phyloP scores from a whole-genome alignment of 2,888 invertebrate genomes.

The Iphiclides podalirius region DNA sequence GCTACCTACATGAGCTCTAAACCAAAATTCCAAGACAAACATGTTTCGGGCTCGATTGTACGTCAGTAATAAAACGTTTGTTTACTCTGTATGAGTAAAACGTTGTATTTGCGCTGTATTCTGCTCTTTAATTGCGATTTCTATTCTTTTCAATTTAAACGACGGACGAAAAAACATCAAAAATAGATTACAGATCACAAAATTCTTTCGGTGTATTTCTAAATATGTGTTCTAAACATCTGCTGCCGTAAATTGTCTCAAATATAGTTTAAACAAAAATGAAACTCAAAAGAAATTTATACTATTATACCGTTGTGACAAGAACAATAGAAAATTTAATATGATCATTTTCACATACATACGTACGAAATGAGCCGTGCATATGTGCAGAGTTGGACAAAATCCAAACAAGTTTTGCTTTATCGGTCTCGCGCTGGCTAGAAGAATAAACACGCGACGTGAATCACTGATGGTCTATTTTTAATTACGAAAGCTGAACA shows the following conservation, averaged over 20 bases:
- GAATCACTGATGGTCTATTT: constrained; percentile 21
- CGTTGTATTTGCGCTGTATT: constrained; percentile 14
- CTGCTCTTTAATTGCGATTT: constrained; percentile 8
- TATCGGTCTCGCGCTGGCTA: constrained; percentile 14
- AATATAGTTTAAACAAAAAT: neutral
- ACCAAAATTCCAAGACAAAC: constrained; percentile 15
- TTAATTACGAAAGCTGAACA: constrained; percentile 6
- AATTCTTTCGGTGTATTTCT: too few species aligned
- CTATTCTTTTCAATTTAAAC: neutral
- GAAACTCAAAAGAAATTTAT: neutral
- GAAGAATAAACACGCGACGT: constrained; percentile 14
- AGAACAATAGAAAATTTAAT: constrained; percentile 13
- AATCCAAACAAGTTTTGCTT: constrained; percentile 20
- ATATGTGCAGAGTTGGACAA: constrained; percentile 19
- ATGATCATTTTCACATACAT: neutral
- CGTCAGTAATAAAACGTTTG: constrained; percentile 20
- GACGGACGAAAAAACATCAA: neutral
- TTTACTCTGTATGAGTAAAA: constrained; percentile 17
- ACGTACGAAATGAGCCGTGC: neutral
- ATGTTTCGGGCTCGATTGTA: constrained; percentile 9
- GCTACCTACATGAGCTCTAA: constrained; percentile 1
- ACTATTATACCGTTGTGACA: constrained; percentile 1
- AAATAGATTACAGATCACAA: neutral
- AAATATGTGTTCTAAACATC: too few species aligned
- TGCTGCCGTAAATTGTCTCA: neutral